phyloP scores from a whole-genome alignment of 2,888 invertebrate genomes.

The Phania funesta region DNA sequence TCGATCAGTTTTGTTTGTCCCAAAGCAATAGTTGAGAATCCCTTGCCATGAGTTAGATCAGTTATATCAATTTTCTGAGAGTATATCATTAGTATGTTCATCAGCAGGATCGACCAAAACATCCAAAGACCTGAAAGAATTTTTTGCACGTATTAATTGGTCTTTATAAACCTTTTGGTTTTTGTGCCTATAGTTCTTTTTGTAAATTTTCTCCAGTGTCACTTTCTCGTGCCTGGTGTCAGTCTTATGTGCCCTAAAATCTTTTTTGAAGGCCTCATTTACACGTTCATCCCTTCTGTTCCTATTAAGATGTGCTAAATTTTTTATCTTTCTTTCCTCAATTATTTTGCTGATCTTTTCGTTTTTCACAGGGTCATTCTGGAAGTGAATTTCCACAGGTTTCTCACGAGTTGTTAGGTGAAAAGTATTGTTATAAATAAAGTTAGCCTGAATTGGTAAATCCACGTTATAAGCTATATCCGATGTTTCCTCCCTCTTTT shows the following conservation, averaged over 20 bases:
- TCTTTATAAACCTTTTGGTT: too few relatives aligned
- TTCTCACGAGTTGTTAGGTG: not conserved
- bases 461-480: too few relatives aligned
- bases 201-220: not conserved
- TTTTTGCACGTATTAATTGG: too few relatives aligned
- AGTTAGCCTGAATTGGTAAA: not conserved
- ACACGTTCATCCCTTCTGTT: not conserved
- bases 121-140: too few relatives aligned
- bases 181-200: too few relatives aligned
- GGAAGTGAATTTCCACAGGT: not conserved
- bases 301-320: conserved; percentile 5
- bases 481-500: not conserved
- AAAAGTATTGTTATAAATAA: too few relatives aligned
- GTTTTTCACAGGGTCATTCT: not conserved
- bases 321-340: conserved; percentile 3
- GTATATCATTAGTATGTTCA: too few relatives aligned
- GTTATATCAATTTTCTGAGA: too few relatives aligned
- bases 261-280: not conserved
- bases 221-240: conserved; percentile 1
- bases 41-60: too few relatives aligned
- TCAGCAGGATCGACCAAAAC: too few relatives aligned
- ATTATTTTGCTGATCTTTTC: not conserved
- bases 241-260: conserved; percentile 5
- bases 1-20: too few relatives aligned
- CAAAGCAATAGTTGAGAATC: too few relatives aligned